phyloP scores from a whole-genome alignment of 2,113 vertebrate species.

The Cyanoramphus novaezelandiae region DNA sequence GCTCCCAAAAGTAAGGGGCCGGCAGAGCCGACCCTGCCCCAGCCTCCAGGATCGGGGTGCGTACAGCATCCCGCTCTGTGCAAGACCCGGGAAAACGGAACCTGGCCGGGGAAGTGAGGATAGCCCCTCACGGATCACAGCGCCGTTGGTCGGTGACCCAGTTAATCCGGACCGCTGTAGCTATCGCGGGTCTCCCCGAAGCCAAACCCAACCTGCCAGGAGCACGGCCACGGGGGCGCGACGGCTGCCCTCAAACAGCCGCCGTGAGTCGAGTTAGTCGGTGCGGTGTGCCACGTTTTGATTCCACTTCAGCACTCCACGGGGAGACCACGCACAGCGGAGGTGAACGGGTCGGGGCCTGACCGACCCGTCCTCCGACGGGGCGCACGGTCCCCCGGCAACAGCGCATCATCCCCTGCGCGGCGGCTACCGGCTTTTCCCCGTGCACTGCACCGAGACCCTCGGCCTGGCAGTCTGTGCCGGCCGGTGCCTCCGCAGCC shows the following conservation, averaged over 20 bases:
- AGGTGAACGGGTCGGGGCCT: not conserved
- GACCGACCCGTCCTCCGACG: not conserved
- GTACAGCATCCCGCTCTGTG: not conserved
- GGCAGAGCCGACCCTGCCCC: not conserved
- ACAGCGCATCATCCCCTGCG: accelerated
- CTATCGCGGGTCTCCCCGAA: not conserved
- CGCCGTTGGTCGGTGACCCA: not conserved
- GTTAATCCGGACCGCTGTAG: not conserved
- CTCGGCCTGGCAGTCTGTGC: not conserved
- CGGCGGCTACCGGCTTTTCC: not conserved
- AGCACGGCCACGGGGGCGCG: not conserved
- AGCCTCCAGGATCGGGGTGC: not conserved
- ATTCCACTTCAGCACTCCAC: not conserved
- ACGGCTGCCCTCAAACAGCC: not conserved
- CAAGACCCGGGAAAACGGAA: not conserved
- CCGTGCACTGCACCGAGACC: accelerated
- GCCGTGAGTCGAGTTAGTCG: not conserved
- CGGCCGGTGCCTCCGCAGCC: not conserved
- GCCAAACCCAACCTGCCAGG: not conserved
- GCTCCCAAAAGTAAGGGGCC: not conserved
- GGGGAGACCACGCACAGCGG: not conserved
- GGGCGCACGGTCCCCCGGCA: accelerated
- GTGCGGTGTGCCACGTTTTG: not conserved
- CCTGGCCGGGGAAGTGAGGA: not conserved
- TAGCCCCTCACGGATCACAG: not conserved